Evolutionary conservation across 2,888 invertebrate species (phyloP).

Genomic region (Hypercompe scribonia): DNA sequence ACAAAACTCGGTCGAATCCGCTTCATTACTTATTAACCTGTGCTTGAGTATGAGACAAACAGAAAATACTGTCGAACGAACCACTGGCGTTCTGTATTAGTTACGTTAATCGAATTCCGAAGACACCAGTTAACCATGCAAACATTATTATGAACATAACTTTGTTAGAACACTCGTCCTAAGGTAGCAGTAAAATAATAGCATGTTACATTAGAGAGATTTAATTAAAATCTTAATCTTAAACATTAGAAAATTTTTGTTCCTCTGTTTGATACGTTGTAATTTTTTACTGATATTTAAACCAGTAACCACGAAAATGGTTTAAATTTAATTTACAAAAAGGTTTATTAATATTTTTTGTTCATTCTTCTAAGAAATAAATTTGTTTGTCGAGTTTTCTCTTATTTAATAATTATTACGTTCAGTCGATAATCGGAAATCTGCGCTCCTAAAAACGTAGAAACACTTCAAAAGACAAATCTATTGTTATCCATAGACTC

Average conservation of each 20-base stretch:
- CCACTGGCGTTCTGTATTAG: slow-evolving; percentile 25
- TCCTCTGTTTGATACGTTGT: not conserved
- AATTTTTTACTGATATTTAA: not conserved
- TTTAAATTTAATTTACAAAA: not conserved
- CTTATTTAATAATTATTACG: slow-evolving; percentile 15
- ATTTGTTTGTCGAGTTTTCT: not conserved
- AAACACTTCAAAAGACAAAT: slow-evolving; percentile 63
- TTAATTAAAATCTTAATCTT: no score
- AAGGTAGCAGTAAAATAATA: not conserved
- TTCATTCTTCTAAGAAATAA: not conserved
- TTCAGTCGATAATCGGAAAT: slow-evolving; percentile 58
- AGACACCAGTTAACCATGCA: slow-evolving; percentile 17
- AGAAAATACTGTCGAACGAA: slow-evolving; percentile 50
- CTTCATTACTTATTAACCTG: slow-evolving; percentile 85
- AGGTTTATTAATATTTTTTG: not conserved
- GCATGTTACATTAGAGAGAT: no score
- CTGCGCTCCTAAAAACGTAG: slow-evolving; percentile 55
- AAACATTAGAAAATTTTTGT: not conserved
- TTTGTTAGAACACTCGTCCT: slow-evolving; percentile 13
- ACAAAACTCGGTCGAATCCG: slow-evolving; percentile 81
- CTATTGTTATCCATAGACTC: slow-evolving; percentile 65
- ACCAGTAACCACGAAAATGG: not conserved
- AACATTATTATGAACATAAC: slow-evolving; percentile 22
- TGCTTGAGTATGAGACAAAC: slow-evolving; percentile 72
- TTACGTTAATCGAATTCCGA: slow-evolving; percentile 46